Evolutionary conservation across 1,140 invertebrate genomes (phyloP).

Genomic region (Lutraria rhynchaena): DNA sequence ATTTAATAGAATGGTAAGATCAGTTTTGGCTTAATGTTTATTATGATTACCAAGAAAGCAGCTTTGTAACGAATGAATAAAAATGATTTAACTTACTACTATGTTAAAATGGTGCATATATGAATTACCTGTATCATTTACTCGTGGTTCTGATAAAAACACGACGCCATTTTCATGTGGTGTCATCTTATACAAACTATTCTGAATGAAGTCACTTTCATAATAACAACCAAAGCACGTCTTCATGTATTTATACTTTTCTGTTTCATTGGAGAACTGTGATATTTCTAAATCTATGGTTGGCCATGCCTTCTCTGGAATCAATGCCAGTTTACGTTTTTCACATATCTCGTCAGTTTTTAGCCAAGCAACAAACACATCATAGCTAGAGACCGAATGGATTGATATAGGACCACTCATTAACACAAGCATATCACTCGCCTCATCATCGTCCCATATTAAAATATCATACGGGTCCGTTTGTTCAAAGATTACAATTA

Average conservation of each 20-base stretch:
- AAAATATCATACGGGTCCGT: constrained; percentile 1
- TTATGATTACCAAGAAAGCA: no score
- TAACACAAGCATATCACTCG: background rate
- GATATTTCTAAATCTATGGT: background rate
- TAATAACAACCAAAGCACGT: background rate
- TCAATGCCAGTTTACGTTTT: background rate
- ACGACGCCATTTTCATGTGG: background rate
- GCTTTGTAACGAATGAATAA: no score
- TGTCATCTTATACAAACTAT: background rate
- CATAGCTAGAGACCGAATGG: background rate
- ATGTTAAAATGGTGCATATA: no score
- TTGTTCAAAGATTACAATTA: background rate
- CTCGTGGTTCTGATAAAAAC: background rate
- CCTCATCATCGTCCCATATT: constrained; percentile 12
- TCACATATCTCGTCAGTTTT: background rate
- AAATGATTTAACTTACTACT: no score
- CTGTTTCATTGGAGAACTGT: background rate
- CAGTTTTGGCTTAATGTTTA: no score
- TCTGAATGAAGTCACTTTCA: background rate
- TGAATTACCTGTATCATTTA: background rate
- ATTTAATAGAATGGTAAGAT: no score
- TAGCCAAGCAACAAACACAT: background rate
- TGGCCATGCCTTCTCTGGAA: background rate
- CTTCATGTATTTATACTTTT: constrained; percentile 2
- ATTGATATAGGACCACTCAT: background rate